phyloP scores from a whole-genome alignment of 2,888 invertebrate species.

The Alsophila aescularia region DNA sequence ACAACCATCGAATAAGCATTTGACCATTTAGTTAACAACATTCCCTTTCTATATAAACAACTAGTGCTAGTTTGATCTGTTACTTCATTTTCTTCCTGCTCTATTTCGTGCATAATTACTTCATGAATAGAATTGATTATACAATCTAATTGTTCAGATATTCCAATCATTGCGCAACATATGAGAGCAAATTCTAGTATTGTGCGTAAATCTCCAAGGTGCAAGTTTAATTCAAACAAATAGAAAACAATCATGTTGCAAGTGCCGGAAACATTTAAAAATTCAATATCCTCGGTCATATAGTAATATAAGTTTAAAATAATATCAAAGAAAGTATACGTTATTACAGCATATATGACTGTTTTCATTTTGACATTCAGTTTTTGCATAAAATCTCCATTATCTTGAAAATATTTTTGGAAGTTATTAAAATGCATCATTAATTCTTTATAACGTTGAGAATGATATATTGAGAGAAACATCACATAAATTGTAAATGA shows the following conservation, averaged over 20 bases:
- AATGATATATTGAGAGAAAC: slow-evolving; percentile 3
- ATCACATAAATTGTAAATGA: neutral
- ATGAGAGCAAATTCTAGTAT: neutral
- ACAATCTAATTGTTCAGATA: neutral
- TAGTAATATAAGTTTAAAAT: neutral
- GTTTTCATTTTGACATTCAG: neutral
- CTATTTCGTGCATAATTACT: neutral
- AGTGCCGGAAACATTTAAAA: neutral
- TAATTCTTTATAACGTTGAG: slow-evolving; percentile 10
- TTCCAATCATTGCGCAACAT: neutral
- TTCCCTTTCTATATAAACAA: neutral
- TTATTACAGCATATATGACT: neutral
- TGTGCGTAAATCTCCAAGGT: neutral
- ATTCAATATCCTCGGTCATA: neutral
- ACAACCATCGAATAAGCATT: slow-evolving; percentile 10
- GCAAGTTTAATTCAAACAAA: neutral
- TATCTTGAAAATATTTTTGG: slow-evolving; percentile 1
- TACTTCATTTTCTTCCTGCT: too few relatives aligned
- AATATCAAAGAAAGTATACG: neutral
- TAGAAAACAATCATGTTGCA: neutral
- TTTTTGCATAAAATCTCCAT: neutral
- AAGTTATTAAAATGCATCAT: slow-evolving; percentile 1
- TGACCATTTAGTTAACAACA: slow-evolving; percentile 17
- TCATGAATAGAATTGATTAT: slow-evolving; percentile 6
- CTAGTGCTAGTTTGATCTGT: neutral